Evolutionary conservation across 2,113 vertebrate genomes (phyloP).

Genomic region (Tretioscincus oriximinensis): DNA sequence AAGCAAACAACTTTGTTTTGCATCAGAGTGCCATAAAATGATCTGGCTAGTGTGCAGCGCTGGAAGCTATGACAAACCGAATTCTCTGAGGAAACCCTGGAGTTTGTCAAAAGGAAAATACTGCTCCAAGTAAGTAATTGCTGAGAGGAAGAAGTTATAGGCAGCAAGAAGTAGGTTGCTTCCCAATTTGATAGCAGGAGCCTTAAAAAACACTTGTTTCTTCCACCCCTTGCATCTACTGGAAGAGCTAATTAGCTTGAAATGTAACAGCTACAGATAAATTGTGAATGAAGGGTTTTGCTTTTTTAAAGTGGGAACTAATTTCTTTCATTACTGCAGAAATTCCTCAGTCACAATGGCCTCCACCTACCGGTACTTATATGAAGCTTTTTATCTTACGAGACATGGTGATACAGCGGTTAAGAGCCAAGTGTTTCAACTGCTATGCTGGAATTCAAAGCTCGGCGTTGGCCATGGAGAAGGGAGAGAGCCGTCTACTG

Average conservation of each 20-base stretch:
- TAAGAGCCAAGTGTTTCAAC: too few relatives aligned
- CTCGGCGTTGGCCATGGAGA: too few relatives aligned
- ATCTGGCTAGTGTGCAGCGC: slow-evolving; percentile 20
- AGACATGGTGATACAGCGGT: too few relatives aligned
- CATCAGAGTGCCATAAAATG: slow-evolving; percentile 23
- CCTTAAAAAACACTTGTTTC: slow-evolving; percentile 31
- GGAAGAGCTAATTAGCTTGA: slow-evolving; percentile 53
- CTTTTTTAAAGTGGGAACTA: background rate
- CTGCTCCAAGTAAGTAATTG: slow-evolving; percentile 11
- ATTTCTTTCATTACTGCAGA: slow-evolving; percentile 17
- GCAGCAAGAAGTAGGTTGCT: background rate
- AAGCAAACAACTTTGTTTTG: slow-evolving; percentile 13
- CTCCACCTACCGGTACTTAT: slow-evolving; percentile 23
- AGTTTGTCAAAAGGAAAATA: slow-evolving; percentile 22
- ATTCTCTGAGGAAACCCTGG: slow-evolving; percentile 16
- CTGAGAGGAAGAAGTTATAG: slow-evolving; percentile 2
- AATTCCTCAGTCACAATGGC: slow-evolving; percentile 41
- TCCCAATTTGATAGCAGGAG: slow-evolving; percentile 42
- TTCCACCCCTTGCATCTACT: background rate
- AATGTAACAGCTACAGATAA: slow-evolving; percentile 42
- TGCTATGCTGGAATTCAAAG: too few relatives aligned
- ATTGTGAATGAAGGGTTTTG: slow-evolving; percentile 1
- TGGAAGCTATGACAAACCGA: slow-evolving; percentile 48
- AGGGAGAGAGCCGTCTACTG: too few relatives aligned
- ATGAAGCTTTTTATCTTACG: background rate